phyloP scores from a whole-genome alignment of 2,888 invertebrate genomes.

The Drosophila differens region DNA sequence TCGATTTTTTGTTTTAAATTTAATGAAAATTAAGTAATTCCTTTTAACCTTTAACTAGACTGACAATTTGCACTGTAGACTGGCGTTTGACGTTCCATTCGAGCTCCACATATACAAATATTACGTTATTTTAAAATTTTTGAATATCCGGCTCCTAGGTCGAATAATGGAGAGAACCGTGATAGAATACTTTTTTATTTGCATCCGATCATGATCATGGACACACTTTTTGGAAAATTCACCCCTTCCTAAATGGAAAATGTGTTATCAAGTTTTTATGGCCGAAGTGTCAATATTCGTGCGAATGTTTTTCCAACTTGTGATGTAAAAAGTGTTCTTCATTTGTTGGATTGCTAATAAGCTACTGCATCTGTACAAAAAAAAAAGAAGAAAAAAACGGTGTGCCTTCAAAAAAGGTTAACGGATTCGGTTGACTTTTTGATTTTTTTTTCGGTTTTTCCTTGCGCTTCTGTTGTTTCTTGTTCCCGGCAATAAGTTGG shows the following conservation, averaged over 20 bases:
- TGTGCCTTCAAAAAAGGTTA: neutral
- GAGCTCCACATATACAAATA: neutral
- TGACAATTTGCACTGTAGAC: neutral
- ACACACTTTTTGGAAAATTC: neutral
- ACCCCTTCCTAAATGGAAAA: neutral
- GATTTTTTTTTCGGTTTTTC: neutral
- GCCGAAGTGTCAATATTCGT: neutral
- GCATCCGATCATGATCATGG: neutral
- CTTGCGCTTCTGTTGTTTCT: neutral
- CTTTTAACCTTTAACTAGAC: neutral
- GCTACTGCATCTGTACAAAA: neutral
- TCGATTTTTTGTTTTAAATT: neutral
- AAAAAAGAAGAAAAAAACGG: neutral
- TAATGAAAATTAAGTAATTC: neutral
- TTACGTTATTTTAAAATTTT: accelerated
- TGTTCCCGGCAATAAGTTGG: neutral
- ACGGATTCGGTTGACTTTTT: neutral
- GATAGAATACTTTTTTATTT: neutral
- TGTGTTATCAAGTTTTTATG: neutral
- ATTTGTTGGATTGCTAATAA: neutral
- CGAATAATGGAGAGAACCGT: neutral
- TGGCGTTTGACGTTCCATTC: neutral
- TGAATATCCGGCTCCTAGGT: neutral
- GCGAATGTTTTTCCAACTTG: neutral
- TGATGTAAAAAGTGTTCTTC: neutral